Evolutionary conservation across 1,140 invertebrate species (phyloP).

Genomic region (Chymomyza costata): DNA sequence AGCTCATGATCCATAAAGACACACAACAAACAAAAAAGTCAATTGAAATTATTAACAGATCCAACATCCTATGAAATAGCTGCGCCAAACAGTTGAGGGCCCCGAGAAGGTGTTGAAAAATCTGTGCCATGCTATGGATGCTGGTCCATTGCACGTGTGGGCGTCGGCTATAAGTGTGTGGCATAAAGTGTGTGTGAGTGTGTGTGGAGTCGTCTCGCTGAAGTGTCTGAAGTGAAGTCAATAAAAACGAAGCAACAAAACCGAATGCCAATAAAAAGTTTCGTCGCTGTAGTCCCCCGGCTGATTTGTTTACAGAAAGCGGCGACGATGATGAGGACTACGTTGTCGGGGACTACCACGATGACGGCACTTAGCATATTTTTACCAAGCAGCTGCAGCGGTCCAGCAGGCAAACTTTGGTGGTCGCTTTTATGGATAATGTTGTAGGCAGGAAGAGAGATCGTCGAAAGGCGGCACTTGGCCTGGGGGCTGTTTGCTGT

Average conservation of each 20-base stretch:
- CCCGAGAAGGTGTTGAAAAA: constrained; percentile 65
- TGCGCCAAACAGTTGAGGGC: constrained; percentile 54
- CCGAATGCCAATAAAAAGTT: constrained; percentile 62
- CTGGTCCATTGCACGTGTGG: neutral
- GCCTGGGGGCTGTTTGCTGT: constrained; percentile 19
- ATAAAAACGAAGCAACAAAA: constrained; percentile 63
- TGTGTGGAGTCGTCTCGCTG: constrained; percentile 56
- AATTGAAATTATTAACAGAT: constrained; percentile 63
- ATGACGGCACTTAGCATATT: constrained; percentile 55
- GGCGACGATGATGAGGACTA: neutral
- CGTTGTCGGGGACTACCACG: constrained; percentile 31
- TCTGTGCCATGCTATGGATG: constrained; percentile 4
- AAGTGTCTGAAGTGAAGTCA: constrained; percentile 63
- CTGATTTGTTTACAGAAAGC: constrained; percentile 54
- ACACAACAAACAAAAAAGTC: constrained; percentile 25
- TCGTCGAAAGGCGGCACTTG: constrained; percentile 19
- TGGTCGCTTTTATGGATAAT: constrained; percentile 32
- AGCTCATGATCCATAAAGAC: too few species aligned
- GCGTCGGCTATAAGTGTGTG: neutral
- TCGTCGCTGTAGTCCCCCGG: constrained; percentile 41
- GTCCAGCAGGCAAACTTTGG: constrained; percentile 46
- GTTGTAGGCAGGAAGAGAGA: constrained; percentile 11
- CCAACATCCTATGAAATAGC: constrained; percentile 2
- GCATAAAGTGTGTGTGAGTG: constrained; percentile 27
- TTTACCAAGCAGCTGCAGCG: constrained; percentile 40